Evolutionary conservation across 2,797 vertebrate genomes (phyloP), one percentile per base, ranked within the genome.

Genomic region (Rhodeus uyekii): DNA sequence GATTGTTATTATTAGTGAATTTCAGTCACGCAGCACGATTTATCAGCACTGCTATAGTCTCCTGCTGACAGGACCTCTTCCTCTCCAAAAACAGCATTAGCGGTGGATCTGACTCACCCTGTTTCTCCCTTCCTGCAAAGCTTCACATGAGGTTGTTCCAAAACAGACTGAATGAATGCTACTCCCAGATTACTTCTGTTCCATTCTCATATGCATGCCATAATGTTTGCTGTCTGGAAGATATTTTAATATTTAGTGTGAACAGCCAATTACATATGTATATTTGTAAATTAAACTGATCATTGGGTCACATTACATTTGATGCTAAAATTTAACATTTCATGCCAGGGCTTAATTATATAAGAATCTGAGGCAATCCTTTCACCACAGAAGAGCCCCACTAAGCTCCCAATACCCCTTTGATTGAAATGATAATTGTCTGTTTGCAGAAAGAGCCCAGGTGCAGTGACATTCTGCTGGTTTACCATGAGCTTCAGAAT

Each of bases 341-440:
- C 79, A 72, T 79, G 78, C 58, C 16, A 50, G 74, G 39, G 58
- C 76, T 84, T 85, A 82, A 83, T 87, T 81, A 82, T 78, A 82
- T 81, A 80, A 82, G 82, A 84, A 84, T 81, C 42, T 77, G 79
- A 81, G 75, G 84, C 81, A 78, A 81, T 38, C 55, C 81, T 79
- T 84, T 79, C 50, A 22, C 68, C 69, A 68, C 77, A 83, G 69
- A 78, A 81, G 75, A 69, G 72, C 87, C 81, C 83, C 48, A 46
- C 83, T 77, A 83, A 55, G 78, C 72, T 24, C 67, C 85, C 81
- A 85, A 85, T 80, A 85, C 81, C 71, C 67, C 65, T 61, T 69
- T 88, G 87, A 88, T 87, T 87, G 81, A 80, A 88, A 84, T 69
- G 76, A 83, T 88, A 88, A 87, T 87, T 88, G 86, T 83, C 75